Conservation (phyloP, 2,888 invertebrate genomes). For the Drosophila formosana region DNA sequence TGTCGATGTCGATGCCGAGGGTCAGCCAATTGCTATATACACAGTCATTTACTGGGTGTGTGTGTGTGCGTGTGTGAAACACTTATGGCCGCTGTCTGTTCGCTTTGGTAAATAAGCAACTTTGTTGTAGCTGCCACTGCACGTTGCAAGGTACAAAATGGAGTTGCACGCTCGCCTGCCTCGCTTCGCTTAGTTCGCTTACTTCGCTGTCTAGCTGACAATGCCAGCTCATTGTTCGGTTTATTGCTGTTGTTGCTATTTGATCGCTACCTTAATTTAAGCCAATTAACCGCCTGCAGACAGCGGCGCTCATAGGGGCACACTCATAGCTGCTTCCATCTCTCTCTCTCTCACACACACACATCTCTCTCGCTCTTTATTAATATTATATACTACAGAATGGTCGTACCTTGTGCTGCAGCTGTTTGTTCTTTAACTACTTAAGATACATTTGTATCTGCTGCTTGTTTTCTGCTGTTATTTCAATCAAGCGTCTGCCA, state of each 20-base stretch:
- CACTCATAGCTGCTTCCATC: conserved; percentile 23
- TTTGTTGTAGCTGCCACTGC: conserved; percentile 61
- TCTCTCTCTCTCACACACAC: neutral
- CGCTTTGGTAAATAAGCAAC: conserved; percentile 71
- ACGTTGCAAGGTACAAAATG: conserved; percentile 77
- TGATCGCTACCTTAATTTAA: conserved; percentile 85
- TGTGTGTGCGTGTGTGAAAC: conserved; percentile 50
- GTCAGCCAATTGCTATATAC: conserved; percentile 72
- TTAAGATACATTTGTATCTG: neutral
- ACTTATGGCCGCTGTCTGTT: conserved; percentile 58
- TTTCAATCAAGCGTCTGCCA: conserved; percentile 47
- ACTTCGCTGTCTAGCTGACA: conserved; percentile 13
- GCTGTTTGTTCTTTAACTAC: conserved; percentile 3
- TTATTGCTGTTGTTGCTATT: conserved; percentile 60
- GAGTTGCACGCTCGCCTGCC: conserved; percentile 58
- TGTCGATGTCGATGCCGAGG: conserved; percentile 65
- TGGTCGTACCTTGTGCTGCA: conserved; percentile 30
- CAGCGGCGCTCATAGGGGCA: conserved; percentile 51
- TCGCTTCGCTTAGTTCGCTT: conserved; percentile 60
- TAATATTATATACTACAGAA: conserved; percentile 30
- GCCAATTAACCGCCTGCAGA: conserved; percentile 84
- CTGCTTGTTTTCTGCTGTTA: conserved; percentile 38
- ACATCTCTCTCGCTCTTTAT: conserved; percentile 14
- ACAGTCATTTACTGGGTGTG: conserved; percentile 20
- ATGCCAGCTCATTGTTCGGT: conserved; percentile 12